phyloP scores from a whole-genome alignment of 2,888 invertebrate genomes.

The Thymelicus sylvestris region DNA sequence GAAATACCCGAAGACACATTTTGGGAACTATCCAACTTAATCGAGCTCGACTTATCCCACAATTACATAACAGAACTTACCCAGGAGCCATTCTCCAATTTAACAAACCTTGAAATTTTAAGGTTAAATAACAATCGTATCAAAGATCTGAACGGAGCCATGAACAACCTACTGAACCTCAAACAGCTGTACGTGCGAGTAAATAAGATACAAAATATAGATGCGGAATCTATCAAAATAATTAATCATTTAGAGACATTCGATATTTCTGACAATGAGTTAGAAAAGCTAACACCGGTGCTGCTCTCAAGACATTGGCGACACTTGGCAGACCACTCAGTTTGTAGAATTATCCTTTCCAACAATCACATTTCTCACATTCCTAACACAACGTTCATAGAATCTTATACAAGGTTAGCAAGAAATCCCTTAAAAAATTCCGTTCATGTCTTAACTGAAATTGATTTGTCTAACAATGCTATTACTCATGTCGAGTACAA shows the following conservation, averaged over 20 bases:
- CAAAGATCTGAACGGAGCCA: slow-evolving; percentile 69
- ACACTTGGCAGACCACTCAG: slow-evolving; percentile 59
- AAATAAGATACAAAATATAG: slow-evolving; percentile 65
- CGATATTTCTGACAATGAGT: slow-evolving; percentile 67
- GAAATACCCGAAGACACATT: slow-evolving; percentile 60
- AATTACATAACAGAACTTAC: slow-evolving; percentile 63
- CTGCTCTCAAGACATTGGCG: slow-evolving; percentile 70
- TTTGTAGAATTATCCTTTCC: slow-evolving; percentile 69
- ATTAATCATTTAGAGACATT: slow-evolving; percentile 73
- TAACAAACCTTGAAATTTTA: slow-evolving; percentile 61
- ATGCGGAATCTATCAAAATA: slow-evolving; percentile 62
- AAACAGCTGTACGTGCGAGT: slow-evolving; percentile 66
- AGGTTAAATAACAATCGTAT: slow-evolving; percentile 68
- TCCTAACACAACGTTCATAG: slow-evolving; percentile 60
- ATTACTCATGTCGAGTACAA: slow-evolving; percentile 65
- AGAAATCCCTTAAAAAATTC: slow-evolving; percentile 49
- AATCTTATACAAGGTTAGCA: slow-evolving; percentile 50
- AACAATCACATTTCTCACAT: slow-evolving; percentile 61
- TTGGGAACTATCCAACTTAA: slow-evolving; percentile 57
- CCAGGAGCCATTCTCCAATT: slow-evolving; percentile 65
- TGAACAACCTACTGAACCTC: slow-evolving; percentile 64
- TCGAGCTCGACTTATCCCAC: slow-evolving; percentile 67
- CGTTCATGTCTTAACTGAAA: slow-evolving; percentile 59
- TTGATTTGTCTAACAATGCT: slow-evolving; percentile 69
- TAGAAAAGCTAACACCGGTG: slow-evolving; percentile 59